These are phyloP conservation scores for Steromphala cineraria DNA, from an alignment of 2,888 invertebrate species.

Conservation along the genomic window DNA sequence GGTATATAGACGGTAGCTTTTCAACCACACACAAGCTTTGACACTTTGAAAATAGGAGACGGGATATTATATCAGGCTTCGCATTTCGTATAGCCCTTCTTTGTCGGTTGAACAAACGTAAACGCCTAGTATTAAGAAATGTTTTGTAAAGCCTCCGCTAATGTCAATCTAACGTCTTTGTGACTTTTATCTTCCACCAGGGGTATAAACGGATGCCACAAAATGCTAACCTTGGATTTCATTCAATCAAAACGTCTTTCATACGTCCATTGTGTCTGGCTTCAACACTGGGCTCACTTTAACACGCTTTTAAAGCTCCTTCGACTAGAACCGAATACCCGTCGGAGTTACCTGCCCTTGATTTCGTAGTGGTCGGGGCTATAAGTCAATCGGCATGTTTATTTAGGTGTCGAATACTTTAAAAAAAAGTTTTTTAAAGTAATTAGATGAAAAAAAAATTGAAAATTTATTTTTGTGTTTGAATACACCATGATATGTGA, in stretches of 20 bases:
- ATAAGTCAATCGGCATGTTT: too few relatives aligned
- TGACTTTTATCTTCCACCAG: neutral
- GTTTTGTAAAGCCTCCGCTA: neutral
- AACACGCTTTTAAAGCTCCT: neutral
- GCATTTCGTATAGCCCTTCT: neutral
- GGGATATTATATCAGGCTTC: neutral
- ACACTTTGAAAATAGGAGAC: neutral
- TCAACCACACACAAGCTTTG: neutral
- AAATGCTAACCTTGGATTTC: neutral
- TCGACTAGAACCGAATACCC: neutral
- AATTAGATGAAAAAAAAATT: too few relatives aligned
- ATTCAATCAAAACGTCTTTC: neutral
- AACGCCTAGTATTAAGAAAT: conserved; percentile 3
- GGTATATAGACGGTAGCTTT: neutral
- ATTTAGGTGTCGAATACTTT: too few relatives aligned
- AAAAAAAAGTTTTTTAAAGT: too few relatives aligned
- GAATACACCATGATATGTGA: too few relatives aligned
- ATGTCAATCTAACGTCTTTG: neutral
- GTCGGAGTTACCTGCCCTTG: neutral
- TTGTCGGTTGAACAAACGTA: neutral
- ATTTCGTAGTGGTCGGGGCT: too few relatives aligned
- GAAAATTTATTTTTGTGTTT: too few relatives aligned
- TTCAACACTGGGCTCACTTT: neutral
- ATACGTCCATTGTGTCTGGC: neutral
- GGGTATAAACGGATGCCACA: neutral